Evolutionary conservation across 2,113 vertebrate genomes (phyloP), one percentile per base, ranked within the genome.

Genomic region (Toxostoma redivivum): DNA sequence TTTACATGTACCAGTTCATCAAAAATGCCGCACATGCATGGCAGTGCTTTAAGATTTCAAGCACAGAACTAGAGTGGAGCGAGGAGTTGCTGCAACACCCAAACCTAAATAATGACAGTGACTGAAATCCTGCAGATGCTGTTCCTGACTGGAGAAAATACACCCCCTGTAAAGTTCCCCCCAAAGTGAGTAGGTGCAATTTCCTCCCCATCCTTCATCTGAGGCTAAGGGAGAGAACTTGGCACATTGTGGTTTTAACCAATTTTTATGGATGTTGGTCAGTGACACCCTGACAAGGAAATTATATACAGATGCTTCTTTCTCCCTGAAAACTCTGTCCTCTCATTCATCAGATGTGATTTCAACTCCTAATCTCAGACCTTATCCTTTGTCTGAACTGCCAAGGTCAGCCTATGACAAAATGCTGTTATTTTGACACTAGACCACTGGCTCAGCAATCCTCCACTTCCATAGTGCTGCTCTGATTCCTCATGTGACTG

Each of bases 121-220:
- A 65, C 30, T 8, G 23, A 77, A 61, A 77, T 70, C 14, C 38
- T 76, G 42, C 18, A 47, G 16, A 20, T 74, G 74, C 56, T 92
- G 15, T 51, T 93, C 38, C 65, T 48, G 19, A 47, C 10, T 82
- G 31, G 13, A 74, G 20, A 21, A 66, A 64, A 35, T 15, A 62
- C 1, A 1, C 0, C 1, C 5, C 10, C 10, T 7, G 2, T 33
- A 48, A 60, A 47, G 3, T 37, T 66, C 10, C 40, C 35, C 22
- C 27, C 9, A 31, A 25, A 73, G 28, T 5, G 16, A 64, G 30
- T 7, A 12, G 15, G 6, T 10, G 11, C 23, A 58, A 14, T 18
- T 57, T 15, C 31, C 14, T 61, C 25, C 11, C 22, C 45, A 71
- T 35, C 45, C 19, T 38, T 84, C 35, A 40, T 28, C 27, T 2